These are phyloP conservation scores for Takifugu bimaculatus DNA, from an alignment of 2,113 vertebrate genomes.

Conservation along the genomic window DNA sequence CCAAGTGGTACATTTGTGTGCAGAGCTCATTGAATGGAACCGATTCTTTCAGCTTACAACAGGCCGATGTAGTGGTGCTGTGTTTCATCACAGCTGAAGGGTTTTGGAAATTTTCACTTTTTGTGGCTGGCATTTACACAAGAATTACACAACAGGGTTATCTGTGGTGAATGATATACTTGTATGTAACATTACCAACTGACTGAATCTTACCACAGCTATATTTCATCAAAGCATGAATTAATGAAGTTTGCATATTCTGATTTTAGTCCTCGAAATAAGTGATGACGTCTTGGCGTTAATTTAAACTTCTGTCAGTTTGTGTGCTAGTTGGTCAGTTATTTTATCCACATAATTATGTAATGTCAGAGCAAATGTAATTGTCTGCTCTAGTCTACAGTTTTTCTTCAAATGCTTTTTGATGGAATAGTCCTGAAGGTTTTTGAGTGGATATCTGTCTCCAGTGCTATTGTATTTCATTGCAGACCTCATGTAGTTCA, in stretches of 20 bases:
- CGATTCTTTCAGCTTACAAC: conserved; percentile 7
- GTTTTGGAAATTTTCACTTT: conserved; percentile 31
- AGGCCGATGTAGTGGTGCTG: conserved; percentile 3
- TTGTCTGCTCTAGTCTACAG: too few species aligned
- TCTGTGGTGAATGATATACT: not conserved
- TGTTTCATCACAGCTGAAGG: conserved; percentile 19
- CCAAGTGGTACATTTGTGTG: not conserved
- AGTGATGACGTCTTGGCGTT: not conserved
- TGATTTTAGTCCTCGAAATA: not conserved
- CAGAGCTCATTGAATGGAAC: not conserved
- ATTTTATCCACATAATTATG: not conserved
- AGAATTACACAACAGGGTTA: conserved; percentile 20
- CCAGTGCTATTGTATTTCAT: not conserved
- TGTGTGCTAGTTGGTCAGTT: not conserved
- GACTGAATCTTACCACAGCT: too few species aligned
- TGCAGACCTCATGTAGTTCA: not conserved
- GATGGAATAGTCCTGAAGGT: not conserved
- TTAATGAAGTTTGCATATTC: too few species aligned
- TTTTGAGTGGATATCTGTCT: not conserved
- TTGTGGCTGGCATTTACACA: conserved; percentile 13
- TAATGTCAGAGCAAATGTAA: not conserved
- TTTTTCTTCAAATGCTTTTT: too few species aligned
- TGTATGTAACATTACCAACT: not conserved
- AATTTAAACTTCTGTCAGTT: not conserved
- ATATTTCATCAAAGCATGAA: not conserved